phyloP scores from a whole-genome alignment of 2,113 vertebrate species.

The Syngnathus typhle region DNA sequence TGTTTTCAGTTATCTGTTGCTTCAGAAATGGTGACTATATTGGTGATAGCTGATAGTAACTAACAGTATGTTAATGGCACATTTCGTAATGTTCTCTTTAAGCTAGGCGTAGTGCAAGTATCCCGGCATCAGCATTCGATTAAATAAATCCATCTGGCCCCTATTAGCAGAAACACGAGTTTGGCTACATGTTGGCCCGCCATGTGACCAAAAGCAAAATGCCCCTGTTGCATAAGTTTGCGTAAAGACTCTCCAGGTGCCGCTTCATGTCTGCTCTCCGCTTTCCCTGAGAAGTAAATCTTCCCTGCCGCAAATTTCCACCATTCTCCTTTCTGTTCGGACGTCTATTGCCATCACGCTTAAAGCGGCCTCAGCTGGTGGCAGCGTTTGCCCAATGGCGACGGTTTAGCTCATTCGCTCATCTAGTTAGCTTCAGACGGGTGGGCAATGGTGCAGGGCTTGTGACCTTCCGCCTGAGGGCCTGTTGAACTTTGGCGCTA shows the following conservation, averaged over 20 bases:
- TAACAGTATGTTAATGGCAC: too few species aligned
- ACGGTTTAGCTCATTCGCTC: conserved; percentile 7
- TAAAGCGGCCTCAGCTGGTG: conserved; percentile 3
- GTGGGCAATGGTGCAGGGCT: background rate
- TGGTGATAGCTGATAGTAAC: too few species aligned
- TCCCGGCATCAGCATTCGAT: background rate
- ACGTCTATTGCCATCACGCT: background rate
- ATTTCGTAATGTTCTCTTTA: too few species aligned
- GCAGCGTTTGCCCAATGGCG: background rate
- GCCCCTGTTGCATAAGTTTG: background rate
- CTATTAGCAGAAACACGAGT: background rate
- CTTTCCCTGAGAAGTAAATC: background rate
- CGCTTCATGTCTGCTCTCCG: background rate
- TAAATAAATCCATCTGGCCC: background rate
- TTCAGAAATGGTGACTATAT: too few species aligned
- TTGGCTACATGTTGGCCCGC: background rate
- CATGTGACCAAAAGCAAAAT: background rate
- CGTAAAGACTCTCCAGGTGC: background rate
- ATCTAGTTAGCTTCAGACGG: background rate
- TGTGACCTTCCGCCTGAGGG: conserved; percentile 20
- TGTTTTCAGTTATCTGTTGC: too few species aligned
- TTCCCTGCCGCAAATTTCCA: conserved; percentile 7
- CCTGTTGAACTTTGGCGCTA: conserved; percentile 35
- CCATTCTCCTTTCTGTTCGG: conserved; percentile 4
- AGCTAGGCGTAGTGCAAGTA: too few species aligned